A percentile compares a stretch with the other conserved stretches of the same genome.
Evolutionary conservation across 2,797 vertebrate genomes (phyloP).

Genomic region (Galagoides demidoff): DNA sequence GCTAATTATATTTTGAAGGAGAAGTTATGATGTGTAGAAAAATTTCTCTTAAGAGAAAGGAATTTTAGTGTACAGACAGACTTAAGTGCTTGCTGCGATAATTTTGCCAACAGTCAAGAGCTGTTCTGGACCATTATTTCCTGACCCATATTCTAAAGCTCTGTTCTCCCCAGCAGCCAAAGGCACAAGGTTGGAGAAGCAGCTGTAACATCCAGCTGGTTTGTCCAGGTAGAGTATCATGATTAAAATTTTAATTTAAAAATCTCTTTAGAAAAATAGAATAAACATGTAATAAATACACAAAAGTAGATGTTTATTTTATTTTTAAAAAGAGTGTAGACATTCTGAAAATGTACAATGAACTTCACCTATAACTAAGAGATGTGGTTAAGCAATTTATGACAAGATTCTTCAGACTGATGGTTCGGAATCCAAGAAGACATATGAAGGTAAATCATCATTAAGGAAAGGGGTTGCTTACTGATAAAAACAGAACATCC

Average conservation of each 20-base stretch:
- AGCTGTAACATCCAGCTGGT: neutral
- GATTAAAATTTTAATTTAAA: slow-evolving; percentile 40
- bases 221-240: neutral
- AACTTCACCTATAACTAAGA: slow-evolving; percentile 56
- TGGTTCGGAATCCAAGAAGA: slow-evolving; percentile 57
- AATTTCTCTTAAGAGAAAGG: slow-evolving; percentile 43
- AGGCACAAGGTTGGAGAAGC: neutral
- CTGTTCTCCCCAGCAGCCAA: neutral
- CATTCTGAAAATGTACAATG: slow-evolving; percentile 43
- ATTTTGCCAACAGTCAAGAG: neutral
- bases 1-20: neutral
- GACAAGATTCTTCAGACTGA: slow-evolving; percentile 59
- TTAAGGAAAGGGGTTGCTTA: slow-evolving; percentile 58
- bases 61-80: neutral
- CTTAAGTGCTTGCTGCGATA: neutral
- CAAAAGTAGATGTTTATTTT: neutral
- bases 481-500: slow-evolving; percentile 36
- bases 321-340: neutral
- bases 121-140: neutral
- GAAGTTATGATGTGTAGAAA: neutral
- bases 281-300: neutral
- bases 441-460: slow-evolving; percentile 65
- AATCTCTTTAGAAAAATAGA: neutral
- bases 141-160: neutral
- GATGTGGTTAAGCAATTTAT: slow-evolving; percentile 68